These are phyloP conservation scores for Psittacara wagleri DNA, from an alignment of 2,113 vertebrate species.

Conservation along the genomic window DNA sequence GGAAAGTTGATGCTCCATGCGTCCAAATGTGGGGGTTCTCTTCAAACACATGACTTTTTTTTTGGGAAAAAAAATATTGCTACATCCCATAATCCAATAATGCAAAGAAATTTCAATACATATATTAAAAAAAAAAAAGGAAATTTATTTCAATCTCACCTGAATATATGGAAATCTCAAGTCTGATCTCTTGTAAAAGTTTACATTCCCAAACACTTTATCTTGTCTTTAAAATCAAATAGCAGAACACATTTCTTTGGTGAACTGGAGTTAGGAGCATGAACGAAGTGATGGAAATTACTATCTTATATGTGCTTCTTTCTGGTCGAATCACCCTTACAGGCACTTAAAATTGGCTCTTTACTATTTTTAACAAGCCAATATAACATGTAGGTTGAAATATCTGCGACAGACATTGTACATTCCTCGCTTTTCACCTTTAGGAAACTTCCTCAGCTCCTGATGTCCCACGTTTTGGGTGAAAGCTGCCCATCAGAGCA, in stretches of 20 bases:
- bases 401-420: too few species aligned
- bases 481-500: slow-evolving; percentile 17
- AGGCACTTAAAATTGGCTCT: neutral
- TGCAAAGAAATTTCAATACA: neutral
- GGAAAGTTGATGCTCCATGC: neutral
- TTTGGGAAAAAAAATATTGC: neutral
- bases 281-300: neutral
- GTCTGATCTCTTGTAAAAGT: neutral
- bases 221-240: neutral
- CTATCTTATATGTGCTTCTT: neutral
- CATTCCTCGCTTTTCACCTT: neutral
- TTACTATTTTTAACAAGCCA: neutral
- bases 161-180: neutral
- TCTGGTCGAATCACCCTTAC: neutral
- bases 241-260: neutral
- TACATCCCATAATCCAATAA: neutral
- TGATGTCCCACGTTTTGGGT: neutral
- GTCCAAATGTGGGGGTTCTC: neutral
- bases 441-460: neutral
- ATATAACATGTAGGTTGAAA: neutral
- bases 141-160: neutral
- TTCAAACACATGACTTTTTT: neutral
- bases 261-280: neutral
- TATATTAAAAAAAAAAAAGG: neutral
- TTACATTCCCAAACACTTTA: neutral